These are phyloP conservation scores for Myotis planiceps DNA, from an alignment of 2,797 vertebrate species.

Conservation along the genomic window DNA sequence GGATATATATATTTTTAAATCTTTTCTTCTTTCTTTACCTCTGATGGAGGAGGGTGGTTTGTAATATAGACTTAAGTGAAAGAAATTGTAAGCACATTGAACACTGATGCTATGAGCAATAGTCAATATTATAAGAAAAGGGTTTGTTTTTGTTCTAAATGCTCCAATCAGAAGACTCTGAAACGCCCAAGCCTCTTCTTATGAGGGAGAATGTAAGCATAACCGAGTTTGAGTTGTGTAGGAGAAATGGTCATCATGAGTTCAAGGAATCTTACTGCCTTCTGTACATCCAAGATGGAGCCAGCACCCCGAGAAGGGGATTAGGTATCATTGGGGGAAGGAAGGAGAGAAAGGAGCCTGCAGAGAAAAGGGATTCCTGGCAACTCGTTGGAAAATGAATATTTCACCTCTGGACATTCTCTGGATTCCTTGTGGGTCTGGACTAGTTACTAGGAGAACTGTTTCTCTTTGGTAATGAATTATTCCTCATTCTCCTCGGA, in stretches of 20 bases:
- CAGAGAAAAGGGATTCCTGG: not conserved
- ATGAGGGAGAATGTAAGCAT: not conserved
- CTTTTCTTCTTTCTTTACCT: not conserved
- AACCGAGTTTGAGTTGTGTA: not conserved
- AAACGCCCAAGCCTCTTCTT: not conserved
- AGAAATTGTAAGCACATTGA: not conserved
- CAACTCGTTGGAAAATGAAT: not conserved
- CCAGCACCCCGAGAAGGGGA: not conserved
- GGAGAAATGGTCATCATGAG: not conserved
- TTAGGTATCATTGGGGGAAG: accelerated
- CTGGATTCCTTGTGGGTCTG: not conserved
- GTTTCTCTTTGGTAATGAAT: not conserved
- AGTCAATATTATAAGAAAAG: not conserved
- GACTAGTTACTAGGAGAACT: not conserved
- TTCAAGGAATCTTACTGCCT: not conserved
- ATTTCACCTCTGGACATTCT: not conserved
- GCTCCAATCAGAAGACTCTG: not conserved
- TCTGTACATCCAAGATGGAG: not conserved
- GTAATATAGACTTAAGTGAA: not conserved
- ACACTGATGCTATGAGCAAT: not conserved
- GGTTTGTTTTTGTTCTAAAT: not conserved
- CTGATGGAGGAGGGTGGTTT: not conserved
- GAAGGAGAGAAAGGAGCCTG: not conserved
- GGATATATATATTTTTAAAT: not conserved
- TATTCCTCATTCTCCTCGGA: not conserved